phyloP scores from a whole-genome alignment of 2,888 invertebrate species.

The Rhodophaea formosa region DNA sequence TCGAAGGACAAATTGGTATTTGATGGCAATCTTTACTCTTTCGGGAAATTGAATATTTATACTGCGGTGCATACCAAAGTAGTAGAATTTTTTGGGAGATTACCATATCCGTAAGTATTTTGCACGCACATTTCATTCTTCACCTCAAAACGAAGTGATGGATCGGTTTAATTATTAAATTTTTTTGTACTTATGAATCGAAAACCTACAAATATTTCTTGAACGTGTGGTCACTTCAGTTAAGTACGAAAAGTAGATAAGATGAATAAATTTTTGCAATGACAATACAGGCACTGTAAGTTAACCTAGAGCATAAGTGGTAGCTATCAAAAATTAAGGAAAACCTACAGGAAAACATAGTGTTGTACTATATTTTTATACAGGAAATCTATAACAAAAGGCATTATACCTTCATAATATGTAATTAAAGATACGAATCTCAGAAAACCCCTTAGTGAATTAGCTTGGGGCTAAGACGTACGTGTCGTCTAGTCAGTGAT shows the following conservation, averaged over 20 bases:
- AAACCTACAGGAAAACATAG: too few species aligned
- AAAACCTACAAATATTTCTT: too few species aligned
- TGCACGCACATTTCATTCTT: neutral
- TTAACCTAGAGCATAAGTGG: too few species aligned
- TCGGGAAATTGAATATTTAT: neutral
- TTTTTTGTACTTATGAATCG: too few species aligned
- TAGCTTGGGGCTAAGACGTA: neutral
- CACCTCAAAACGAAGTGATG: neutral
- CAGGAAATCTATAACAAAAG: neutral
- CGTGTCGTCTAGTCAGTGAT: slow-evolving; percentile 21
- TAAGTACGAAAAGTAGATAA: too few species aligned
- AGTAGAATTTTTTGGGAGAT: neutral
- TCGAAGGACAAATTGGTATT: slow-evolving; percentile 10
- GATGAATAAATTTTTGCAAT: too few species aligned
- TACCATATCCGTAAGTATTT: neutral
- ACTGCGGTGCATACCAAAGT: neutral
- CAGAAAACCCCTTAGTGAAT: neutral
- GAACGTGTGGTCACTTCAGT: too few species aligned
- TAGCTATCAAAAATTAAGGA: too few species aligned
- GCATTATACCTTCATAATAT: neutral
- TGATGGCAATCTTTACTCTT: slow-evolving; percentile 1
- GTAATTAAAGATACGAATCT: neutral
- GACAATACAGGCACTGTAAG: too few species aligned
- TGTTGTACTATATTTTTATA: too few species aligned
- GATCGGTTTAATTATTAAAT: neutral